phyloP scores from a whole-genome alignment of 1,140 invertebrate species.

The Papilio polytes region DNA sequence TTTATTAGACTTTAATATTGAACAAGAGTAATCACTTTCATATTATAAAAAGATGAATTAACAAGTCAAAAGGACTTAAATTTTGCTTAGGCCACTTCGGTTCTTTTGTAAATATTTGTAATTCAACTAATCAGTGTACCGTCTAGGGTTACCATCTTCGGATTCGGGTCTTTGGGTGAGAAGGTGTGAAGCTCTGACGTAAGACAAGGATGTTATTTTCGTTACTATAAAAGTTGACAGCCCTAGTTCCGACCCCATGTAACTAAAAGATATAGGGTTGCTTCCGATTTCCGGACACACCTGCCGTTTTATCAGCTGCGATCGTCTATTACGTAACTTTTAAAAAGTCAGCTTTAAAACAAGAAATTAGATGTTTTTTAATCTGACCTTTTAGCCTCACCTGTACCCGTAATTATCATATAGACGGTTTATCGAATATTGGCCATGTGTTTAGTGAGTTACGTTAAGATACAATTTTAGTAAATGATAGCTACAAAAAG shows the following conservation, averaged over 20 bases:
- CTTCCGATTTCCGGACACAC: conserved; percentile 6
- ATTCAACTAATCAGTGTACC: neutral
- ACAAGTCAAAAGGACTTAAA: too few relatives aligned
- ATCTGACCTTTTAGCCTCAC: neutral
- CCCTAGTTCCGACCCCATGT: neutral
- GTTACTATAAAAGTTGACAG: neutral
- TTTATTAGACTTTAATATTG: conserved; percentile 11
- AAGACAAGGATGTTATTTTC: neutral
- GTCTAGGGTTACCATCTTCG: neutral
- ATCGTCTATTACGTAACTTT: neutral
- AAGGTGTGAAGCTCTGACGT: neutral
- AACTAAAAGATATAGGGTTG: neutral
- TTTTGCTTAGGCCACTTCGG: too few relatives aligned
- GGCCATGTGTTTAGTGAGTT: neutral
- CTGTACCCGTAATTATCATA: conserved; percentile 6
- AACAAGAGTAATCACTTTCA: conserved; percentile 2
- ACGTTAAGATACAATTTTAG: neutral
- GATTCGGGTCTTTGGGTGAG: neutral
- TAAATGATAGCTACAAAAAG: too few relatives aligned
- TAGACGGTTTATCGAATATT: neutral
- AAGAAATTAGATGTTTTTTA: conserved; percentile 1
- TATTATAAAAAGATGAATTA: neutral
- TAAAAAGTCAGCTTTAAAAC: neutral
- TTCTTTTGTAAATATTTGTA: neutral
- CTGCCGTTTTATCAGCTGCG: neutral